Percentiles rank a stretch among this genome's conserved stretches.
Conservation (phyloP, 2,888 invertebrate species). For the Drosophila ustulata region DNA sequence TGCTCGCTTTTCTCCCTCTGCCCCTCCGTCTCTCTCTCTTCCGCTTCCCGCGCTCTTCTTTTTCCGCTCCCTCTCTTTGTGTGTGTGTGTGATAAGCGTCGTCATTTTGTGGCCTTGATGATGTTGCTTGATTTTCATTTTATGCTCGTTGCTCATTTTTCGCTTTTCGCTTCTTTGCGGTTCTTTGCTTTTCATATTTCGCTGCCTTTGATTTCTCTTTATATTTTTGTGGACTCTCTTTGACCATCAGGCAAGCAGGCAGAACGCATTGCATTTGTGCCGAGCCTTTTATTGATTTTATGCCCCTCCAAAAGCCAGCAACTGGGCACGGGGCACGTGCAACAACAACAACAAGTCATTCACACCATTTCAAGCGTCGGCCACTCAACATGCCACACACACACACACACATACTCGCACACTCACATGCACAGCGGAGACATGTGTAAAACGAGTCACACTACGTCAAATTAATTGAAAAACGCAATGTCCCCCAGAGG, state of each 20-base stretch:
- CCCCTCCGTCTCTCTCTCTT: not conserved
- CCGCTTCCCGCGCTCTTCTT: not conserved
- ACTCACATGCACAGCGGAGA: not conserved
- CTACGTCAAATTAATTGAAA: constrained; percentile 60
- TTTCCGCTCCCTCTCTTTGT: not conserved
- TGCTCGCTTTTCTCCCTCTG: not conserved
- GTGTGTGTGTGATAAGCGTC: constrained; percentile 24
- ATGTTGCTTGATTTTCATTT: constrained; percentile 25
- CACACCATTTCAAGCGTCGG: constrained; percentile 52
- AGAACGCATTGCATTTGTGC: constrained; percentile 61
- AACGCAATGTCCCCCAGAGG: constrained; percentile 34
- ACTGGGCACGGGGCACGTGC: constrained; percentile 61
- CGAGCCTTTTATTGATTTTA: constrained; percentile 72
- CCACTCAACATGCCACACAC: constrained; percentile 14
- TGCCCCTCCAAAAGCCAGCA: constrained; percentile 20
- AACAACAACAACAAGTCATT: constrained; percentile 66
- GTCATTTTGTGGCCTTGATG: constrained; percentile 53
- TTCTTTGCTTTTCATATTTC: not conserved
- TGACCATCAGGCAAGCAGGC: constrained; percentile 37
- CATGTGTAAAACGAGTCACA: constrained; percentile 42
- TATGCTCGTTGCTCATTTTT: not conserved
- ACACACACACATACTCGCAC: constrained; percentile 8
- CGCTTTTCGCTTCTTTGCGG: not conserved
- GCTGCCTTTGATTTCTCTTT: not conserved
- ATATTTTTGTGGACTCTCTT: constrained; percentile 17